Evolutionary conservation across 2,797 vertebrate genomes (phyloP).

Genomic region (Chromis chromis): DNA sequence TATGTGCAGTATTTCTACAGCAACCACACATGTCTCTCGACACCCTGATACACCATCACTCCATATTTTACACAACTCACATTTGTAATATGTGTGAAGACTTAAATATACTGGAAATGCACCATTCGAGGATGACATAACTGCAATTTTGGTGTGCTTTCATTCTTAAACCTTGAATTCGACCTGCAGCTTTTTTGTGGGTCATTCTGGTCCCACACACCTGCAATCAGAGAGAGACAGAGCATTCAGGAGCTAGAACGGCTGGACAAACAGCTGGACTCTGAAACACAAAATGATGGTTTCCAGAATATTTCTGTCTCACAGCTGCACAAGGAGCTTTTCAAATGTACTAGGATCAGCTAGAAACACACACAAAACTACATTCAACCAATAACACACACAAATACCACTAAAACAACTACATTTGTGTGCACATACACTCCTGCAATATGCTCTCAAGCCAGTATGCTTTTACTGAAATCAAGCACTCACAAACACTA

Average conservation of each 20-base stretch:
- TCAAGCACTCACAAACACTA: background rate
- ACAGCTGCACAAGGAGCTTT: background rate
- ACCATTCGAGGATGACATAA: background rate
- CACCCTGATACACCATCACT: no score
- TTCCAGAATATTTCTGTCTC: background rate
- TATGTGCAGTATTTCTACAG: no score
- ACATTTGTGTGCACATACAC: background rate
- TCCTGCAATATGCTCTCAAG: background rate
- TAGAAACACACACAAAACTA: background rate
- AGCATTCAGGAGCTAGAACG: background rate
- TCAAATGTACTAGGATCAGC: background rate
- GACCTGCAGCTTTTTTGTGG: background rate
- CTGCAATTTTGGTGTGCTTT: background rate
- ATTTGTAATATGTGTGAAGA: background rate
- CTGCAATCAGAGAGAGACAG: constrained; percentile 29
- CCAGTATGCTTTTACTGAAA: constrained; percentile 7
- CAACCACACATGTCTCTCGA: no score
- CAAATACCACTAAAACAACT: background rate
- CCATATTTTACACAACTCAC: no score
- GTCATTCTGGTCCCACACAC: constrained; percentile 2
- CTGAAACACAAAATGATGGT: background rate
- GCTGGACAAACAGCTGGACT: constrained; percentile 10
- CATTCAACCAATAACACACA: background rate
- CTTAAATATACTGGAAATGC: background rate
- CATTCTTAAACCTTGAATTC: background rate